phyloP scores from a whole-genome alignment of 2,888 invertebrate species.

The Harpalus rubripes region DNA sequence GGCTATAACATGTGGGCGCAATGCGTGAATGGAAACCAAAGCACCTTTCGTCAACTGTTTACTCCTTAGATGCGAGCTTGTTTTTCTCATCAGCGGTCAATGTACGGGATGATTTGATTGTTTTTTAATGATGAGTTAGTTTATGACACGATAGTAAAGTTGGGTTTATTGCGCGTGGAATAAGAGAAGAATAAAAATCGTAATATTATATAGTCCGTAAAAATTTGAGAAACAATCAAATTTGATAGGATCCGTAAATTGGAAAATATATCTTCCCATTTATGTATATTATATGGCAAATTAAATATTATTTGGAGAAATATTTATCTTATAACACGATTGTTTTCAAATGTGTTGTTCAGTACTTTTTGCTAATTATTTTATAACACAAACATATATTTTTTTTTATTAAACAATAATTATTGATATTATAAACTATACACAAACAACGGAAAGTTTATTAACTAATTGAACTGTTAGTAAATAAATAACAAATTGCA shows the following conservation, averaged over 20 bases:
- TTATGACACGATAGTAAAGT: constrained; percentile 12
- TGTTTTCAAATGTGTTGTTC: too few species aligned
- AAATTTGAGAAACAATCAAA: constrained; percentile 1
- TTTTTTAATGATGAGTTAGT: constrained; percentile 14
- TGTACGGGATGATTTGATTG: constrained; percentile 33
- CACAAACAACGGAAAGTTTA: too few species aligned
- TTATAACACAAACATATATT: too few species aligned
- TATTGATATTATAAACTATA: too few species aligned
- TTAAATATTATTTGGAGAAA: too few species aligned
- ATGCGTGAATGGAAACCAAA: background rate
- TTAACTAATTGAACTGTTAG: too few species aligned
- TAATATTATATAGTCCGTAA: background rate
- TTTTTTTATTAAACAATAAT: too few species aligned
- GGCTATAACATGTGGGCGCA: background rate
- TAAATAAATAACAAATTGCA: too few species aligned
- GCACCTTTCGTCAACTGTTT: constrained; percentile 1
- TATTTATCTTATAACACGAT: too few species aligned
- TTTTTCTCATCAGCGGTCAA: constrained; percentile 26
- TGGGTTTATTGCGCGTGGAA: background rate
- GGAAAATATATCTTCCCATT: background rate
- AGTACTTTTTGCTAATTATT: too few species aligned
- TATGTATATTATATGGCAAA: background rate
- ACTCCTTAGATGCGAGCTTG: constrained; percentile 3
- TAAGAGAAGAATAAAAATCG: background rate
- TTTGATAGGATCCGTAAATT: background rate